Evolutionary conservation across 2,113 vertebrate species (phyloP), one percentile per base, ranked within the genome.

Genomic region (Asarcornis scutulata): DNA sequence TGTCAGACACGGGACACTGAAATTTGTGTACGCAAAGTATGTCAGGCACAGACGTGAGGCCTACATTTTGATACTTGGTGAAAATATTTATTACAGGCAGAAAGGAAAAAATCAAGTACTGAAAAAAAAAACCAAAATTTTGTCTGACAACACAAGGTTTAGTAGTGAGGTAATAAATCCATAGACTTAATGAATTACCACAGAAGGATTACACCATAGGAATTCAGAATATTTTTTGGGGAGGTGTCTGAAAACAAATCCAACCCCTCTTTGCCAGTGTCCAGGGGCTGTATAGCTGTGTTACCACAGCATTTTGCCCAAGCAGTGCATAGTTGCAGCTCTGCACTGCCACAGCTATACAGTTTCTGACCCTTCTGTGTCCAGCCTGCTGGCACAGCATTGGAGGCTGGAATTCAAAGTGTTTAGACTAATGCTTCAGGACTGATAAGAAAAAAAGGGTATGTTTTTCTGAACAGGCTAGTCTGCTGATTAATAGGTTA

Each of bases 331-430:
- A 82, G 75, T 11, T 3, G 0, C 15, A 62, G 58, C 7, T 3
- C 40, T 0, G 0, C 5, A 1, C 4, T 32, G 4, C 18, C 6
- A 15, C 59, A 38, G n/a, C n/a, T 71, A 13, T 50, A 38, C 4
- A 9, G 50, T 26, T 72, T 72, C 48, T 53, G 69, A 72, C 36
- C 38, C 62, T 38, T 40, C 53, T 29, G 9, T 40, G 17, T 64
- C 62, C 26, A 64, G 62, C 36, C 53, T 64, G 26, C 62, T 64
- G 62, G 62, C 62, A 64, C 62, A 29, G 62, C 17, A 16, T 38
- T 64, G 38, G 62, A 29, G 73, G 38, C 66, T 97, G 93, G 93
- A 97, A 97, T 97, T 72, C 74, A 13, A 60, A 96, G 83, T 92
- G 91, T 89, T 96, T 91, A 75, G 73, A 72, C 77, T 84, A 92